Base-by-base conservation (phyloP, 2,113 vertebrate genomes). In the Notothenia coriiceps region DNA sequence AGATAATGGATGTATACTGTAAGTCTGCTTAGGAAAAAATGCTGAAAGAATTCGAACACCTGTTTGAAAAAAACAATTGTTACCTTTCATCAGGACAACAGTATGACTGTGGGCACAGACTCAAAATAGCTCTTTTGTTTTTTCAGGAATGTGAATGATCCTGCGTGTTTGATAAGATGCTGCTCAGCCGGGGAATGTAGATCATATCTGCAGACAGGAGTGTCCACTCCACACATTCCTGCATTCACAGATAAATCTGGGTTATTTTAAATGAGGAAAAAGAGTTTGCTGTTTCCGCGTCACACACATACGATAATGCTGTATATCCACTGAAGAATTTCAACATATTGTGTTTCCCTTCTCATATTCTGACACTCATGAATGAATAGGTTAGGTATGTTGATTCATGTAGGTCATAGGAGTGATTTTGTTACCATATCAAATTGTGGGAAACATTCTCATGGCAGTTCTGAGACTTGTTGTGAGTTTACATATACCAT, bases 171-270 rank as follows among this genome's bases (percentile, higher is more conserved):
- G 54, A 64, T 82, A 57, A 59, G 77, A 77, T 77, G 66, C 57
- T 62, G 64, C 68, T 77, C 57, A 86, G 78, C 50, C 64, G 80
- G 29, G 75, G 85, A 87, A 92, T 91, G 83, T 64, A 74, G 88
- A 88, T 92, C 63, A 61, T 82, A 89, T 89, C 92, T 83, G 70
- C 43, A 44, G 35, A 61, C 70, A 83, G 77, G 68, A 89, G 83
- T 72, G 69, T 68, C 57, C 49, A 54, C 87, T 82, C 70, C 74
- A 43, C 65, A 60, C 90, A 89, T 91, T 88, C 88, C 80, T 79
- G 6, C 5, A 12, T 72, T 64, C 47, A 77, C 33, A 72, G 64
- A 84, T 56, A 70, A 80, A 82, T 79, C 40, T 83, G 10, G 10
- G 12, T 70, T 69, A 61, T 25, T 4, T 67, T n/a, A 47, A 60